A percentile compares a stretch with the other conserved stretches of the same genome.
phyloP scores from a whole-genome alignment of 2,113 vertebrate species.

The Aramus guarauna region DNA sequence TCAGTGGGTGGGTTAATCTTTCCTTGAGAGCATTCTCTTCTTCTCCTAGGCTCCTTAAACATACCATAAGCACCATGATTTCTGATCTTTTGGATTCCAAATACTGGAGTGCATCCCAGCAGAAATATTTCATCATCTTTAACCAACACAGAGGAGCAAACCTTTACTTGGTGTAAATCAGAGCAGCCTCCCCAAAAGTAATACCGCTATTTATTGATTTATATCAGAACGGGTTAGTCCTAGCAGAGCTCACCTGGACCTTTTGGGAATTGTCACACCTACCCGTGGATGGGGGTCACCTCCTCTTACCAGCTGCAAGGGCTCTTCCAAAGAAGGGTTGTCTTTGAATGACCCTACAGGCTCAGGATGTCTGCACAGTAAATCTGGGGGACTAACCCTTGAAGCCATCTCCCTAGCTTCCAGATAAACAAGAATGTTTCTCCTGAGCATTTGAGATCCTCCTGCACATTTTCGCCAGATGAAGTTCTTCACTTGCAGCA shows the following conservation, averaged over 20 bases:
- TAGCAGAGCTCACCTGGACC: not conserved
- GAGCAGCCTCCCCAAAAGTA: not conserved
- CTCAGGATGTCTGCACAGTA: not conserved
- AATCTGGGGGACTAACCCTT: not conserved
- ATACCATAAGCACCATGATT: not conserved
- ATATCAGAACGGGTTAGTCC: not conserved
- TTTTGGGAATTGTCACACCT: not conserved
- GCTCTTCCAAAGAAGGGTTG: too few relatives aligned
- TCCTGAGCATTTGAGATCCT: not conserved
- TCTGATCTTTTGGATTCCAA: not conserved
- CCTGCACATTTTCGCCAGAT: not conserved
- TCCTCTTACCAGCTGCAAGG: not conserved
- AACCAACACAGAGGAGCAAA: not conserved
- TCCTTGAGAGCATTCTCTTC: not conserved
- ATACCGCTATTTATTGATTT: not conserved
- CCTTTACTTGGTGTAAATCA: not conserved
- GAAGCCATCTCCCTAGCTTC: not conserved
- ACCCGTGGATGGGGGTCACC: not conserved
- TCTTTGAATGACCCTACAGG: not conserved
- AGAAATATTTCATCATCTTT: not conserved
- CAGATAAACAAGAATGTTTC: not conserved
- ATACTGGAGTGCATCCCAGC: not conserved
- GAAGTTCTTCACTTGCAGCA: not conserved
- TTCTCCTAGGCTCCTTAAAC: not conserved
- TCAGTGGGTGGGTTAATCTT: too few relatives aligned